A percentile compares a stretch with the other conserved stretches of the same genome.
Conservation (phyloP, 1,140 invertebrate genomes). For the Pristionchus pacificus region DNA sequence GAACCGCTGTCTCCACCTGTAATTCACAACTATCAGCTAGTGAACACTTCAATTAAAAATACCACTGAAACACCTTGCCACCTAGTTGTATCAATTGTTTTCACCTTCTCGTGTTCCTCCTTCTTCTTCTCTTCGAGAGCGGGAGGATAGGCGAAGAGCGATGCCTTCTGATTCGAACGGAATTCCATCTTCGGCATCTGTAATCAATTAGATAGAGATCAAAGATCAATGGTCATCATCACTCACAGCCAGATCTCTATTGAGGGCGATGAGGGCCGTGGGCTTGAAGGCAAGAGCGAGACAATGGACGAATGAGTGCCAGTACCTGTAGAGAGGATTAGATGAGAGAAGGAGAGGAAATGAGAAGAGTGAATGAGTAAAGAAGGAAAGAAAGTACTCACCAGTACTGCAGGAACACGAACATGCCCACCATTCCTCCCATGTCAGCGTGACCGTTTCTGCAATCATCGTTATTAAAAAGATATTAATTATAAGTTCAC, state of each 20-base stretch:
- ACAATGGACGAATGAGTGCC: slow-evolving; percentile 96
- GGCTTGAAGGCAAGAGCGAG: slow-evolving; percentile 91
- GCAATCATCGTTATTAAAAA: not conserved
- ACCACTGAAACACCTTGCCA: not conserved
- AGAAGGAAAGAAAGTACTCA: too few species aligned
- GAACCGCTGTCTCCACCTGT: slow-evolving; percentile 78
- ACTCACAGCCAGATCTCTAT: slow-evolving; percentile 78
- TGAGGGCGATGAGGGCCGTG: slow-evolving; percentile 88
- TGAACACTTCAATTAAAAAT: not conserved
- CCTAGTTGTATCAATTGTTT: not conserved
- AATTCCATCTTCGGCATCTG: slow-evolving; percentile 91
- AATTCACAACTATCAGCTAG: not conserved
- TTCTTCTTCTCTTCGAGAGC: slow-evolving; percentile 95
- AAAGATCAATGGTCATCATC: slow-evolving; percentile 1
- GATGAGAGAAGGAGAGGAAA: too few species aligned
- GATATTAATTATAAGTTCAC: too few species aligned
- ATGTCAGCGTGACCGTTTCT: slow-evolving; percentile 94
- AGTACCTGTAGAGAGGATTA: slow-evolving; percentile 99
- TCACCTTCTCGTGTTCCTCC: slow-evolving; percentile 77
- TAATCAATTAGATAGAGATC: slow-evolving; percentile 29
- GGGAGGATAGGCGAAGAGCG: slow-evolving; percentile 90
- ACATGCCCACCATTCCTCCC: slow-evolving; percentile 90
- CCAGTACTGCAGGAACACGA: slow-evolving; percentile 96
- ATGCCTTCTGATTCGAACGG: slow-evolving; percentile 86
- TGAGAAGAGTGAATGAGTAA: too few species aligned